Evolutionary conservation across 2,797 vertebrate species (phyloP).

Genomic region (Poecile montanus): DNA sequence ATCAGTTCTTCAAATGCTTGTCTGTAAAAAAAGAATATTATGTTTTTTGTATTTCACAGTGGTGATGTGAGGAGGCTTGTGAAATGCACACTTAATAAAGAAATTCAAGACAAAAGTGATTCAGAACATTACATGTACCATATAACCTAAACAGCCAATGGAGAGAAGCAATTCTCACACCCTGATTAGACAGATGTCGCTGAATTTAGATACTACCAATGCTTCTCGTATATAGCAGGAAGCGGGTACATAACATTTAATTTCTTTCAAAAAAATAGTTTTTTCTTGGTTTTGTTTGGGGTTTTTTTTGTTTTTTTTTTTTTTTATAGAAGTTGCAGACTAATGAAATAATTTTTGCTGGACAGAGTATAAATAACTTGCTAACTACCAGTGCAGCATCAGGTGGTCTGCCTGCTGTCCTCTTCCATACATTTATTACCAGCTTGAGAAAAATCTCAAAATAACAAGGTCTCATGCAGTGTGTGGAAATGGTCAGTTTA

Average conservation of each 20-base stretch:
- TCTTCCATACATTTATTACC: background rate
- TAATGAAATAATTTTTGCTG: background rate
- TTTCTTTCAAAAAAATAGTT: background rate
- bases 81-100: background rate
- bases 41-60: background rate
- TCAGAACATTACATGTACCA: background rate
- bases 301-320: no score
- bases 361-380: background rate
- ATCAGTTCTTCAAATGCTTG: background rate
- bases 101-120: background rate
- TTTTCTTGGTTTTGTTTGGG: no score
- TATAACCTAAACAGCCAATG: background rate
- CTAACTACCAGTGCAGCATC: background rate
- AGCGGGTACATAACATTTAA: accelerated
- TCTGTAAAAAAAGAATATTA: background rate
- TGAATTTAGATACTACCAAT: background rate
- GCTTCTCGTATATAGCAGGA: background rate
- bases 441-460: background rate
- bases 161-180: background rate
- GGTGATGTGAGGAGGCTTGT: background rate
- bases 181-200: accelerated
- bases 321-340: background rate
- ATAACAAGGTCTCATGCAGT: background rate
- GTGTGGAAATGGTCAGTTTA: background rate
- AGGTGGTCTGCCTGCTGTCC: background rate